Evolutionary conservation across 2,888 invertebrate species (phyloP).

Genomic region (Merodon equestris): DNA sequence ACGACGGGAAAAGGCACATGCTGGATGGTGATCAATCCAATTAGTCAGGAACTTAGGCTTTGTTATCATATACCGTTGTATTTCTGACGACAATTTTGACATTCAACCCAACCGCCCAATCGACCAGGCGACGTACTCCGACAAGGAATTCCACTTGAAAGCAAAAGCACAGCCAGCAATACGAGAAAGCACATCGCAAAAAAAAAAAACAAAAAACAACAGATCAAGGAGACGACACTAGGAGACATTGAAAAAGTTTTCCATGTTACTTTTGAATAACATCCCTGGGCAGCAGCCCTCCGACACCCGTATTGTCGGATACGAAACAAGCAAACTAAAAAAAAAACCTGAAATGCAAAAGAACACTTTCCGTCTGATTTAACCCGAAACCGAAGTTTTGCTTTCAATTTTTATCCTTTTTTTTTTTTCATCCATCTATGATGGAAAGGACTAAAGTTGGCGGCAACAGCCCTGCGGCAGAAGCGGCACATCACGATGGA

Average conservation of each 20-base stretch:
- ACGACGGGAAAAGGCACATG: constrained; percentile 26
- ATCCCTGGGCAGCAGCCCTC: constrained; percentile 34
- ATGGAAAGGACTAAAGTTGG: constrained; percentile 44
- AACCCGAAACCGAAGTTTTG: constrained; percentile 54
- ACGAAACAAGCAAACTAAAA: not conserved
- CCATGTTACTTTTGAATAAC: constrained; percentile 53
- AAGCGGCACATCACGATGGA: constrained; percentile 51
- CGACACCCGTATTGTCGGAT: too few species aligned
- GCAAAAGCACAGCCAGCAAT: too few species aligned
- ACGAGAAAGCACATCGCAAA: constrained; percentile 42
- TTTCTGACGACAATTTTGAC: not conserved
- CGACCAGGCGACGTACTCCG: constrained; percentile 51
- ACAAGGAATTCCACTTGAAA: constrained; percentile 53
- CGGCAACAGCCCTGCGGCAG: constrained; percentile 57
- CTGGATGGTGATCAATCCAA: constrained; percentile 53
- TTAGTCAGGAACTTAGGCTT: constrained; percentile 34
- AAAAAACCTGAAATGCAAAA: not conserved
- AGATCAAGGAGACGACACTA: too few species aligned
- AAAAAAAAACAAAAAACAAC: constrained; percentile 26
- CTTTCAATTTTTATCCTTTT: not conserved
- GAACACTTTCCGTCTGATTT: constrained; percentile 65
- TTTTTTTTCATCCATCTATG: not conserved
- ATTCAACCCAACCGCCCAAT: constrained; percentile 24
- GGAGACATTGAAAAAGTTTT: constrained; percentile 63
- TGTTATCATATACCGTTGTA: too few species aligned